Percentiles rank a stretch among this genome's conserved stretches.
These are phyloP conservation scores for Zoanthus gigantus DNA, from an alignment of 92 coral and sea anemone genomes.

Conservation along the genomic window DNA sequence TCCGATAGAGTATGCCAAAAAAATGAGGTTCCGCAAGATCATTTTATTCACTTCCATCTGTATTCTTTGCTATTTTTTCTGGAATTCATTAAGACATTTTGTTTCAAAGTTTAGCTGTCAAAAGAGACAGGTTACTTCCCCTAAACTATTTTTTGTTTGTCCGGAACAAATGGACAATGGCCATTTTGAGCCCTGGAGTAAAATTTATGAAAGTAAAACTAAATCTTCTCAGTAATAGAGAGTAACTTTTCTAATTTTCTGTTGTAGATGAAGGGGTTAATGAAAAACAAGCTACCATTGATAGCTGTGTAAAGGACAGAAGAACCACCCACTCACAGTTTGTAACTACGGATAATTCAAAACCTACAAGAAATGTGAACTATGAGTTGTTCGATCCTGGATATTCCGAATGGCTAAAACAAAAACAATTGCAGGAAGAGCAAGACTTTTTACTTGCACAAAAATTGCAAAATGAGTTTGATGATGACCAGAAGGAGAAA, in stretches of 20 bases:
- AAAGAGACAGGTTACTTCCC: too few species aligned
- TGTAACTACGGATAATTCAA: neutral
- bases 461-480: constrained; percentile 83
- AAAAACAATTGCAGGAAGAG: constrained; percentile 65
- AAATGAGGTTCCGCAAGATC: too few species aligned
- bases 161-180: too few species aligned
- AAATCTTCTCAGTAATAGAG: neutral
- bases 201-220: too few species aligned
- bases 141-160: too few species aligned
- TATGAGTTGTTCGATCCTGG: constrained; percentile 34
- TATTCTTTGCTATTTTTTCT: too few species aligned
- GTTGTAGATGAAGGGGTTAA: neutral
- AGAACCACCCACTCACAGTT: neutral
- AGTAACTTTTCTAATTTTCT: neutral
- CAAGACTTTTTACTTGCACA: constrained; percentile 79
- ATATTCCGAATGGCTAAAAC: constrained; percentile 20
- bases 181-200: too few species aligned
- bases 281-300: neutral
- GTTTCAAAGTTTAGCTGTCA: too few species aligned
- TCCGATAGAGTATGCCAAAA: too few species aligned
- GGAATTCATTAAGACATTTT: too few species aligned
- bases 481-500: constrained; percentile 52
- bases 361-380: neutral
- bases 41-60: too few species aligned
- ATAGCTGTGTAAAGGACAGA: neutral